Evolutionary conservation across 2,113 vertebrate genomes (phyloP).

Genomic region (Lepus americanus): DNA sequence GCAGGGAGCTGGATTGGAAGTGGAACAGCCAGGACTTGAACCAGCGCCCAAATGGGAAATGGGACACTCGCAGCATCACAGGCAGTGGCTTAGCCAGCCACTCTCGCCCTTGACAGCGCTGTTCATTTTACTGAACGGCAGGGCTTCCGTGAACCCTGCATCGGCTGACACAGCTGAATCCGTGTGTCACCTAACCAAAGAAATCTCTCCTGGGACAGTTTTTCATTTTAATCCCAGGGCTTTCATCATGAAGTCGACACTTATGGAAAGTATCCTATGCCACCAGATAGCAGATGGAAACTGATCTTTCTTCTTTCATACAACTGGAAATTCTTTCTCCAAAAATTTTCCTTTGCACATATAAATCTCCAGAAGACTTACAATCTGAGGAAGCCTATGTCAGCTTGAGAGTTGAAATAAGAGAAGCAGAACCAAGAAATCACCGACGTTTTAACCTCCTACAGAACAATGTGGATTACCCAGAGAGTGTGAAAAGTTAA

Average conservation of each 20-base stretch:
- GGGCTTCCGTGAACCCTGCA: fast-evolving
- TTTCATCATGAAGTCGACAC: background rate
- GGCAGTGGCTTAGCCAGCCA: too few species aligned
- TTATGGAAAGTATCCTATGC: background rate
- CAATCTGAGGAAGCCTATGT: background rate
- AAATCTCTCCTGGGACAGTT: background rate
- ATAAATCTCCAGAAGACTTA: background rate
- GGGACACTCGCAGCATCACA: too few species aligned
- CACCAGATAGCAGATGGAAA: background rate
- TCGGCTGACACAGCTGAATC: background rate
- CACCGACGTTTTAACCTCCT: background rate
- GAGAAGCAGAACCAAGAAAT: background rate
- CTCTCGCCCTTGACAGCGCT: too few species aligned
- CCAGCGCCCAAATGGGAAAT: too few species aligned
- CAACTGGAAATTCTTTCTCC: slow-evolving; percentile 2
- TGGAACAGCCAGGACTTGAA: too few species aligned
- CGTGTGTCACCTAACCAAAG: background rate
- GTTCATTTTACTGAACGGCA: background rate
- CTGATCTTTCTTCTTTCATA: slow-evolving; percentile 12
- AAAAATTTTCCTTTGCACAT: slow-evolving; percentile 7
- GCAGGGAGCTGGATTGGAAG: too few species aligned
- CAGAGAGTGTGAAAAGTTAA: background rate
- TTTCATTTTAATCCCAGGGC: background rate
- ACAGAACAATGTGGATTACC: background rate
- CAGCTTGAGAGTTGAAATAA: background rate